Percentiles rank a stretch among this genome's conserved stretches.
Conservation (phyloP, 2,797 vertebrate genomes). For the Mus spretus region DNA sequence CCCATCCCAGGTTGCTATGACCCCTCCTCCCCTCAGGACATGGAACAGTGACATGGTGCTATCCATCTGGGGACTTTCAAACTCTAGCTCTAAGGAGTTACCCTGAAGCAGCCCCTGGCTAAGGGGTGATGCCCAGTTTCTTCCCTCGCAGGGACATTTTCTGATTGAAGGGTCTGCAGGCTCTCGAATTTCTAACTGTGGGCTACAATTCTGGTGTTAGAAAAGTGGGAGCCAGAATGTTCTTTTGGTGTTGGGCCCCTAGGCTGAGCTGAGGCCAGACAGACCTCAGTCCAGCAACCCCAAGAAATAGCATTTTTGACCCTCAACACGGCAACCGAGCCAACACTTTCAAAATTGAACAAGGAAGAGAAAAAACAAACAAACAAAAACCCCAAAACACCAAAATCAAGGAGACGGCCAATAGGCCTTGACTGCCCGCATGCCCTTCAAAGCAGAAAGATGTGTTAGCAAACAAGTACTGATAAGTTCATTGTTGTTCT, state of each 20-base stretch:
- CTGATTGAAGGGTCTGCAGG: constrained; percentile 36
- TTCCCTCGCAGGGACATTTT: constrained; percentile 71
- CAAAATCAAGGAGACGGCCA: neutral
- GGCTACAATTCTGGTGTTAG: neutral
- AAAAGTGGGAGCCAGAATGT: neutral
- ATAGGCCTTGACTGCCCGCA: constrained; percentile 26
- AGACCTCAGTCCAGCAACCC: neutral
- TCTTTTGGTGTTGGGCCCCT: neutral
- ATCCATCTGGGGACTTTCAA: constrained; percentile 73
- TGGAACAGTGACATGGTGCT: constrained; percentile 54
- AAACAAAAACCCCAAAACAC: neutral
- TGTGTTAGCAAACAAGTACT: constrained; percentile 38
- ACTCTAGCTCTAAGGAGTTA: constrained; percentile 55
- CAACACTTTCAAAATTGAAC: neutral
- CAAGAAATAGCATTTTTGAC: neutral
- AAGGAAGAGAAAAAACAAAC: neutral
- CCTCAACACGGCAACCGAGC: neutral
- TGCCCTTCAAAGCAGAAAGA: constrained; percentile 66
- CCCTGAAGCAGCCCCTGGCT: constrained; percentile 37
- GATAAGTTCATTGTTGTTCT: neutral
- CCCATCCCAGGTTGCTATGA: neutral
- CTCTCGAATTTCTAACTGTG: constrained; percentile 16
- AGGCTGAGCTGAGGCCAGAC: neutral
- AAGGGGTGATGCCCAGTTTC: constrained; percentile 41
- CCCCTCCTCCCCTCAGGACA: neutral